Percentiles rank a stretch among this genome's conserved stretches.
Conservation (phyloP, 1,140 invertebrate genomes). For the Aphelinus certus region DNA sequence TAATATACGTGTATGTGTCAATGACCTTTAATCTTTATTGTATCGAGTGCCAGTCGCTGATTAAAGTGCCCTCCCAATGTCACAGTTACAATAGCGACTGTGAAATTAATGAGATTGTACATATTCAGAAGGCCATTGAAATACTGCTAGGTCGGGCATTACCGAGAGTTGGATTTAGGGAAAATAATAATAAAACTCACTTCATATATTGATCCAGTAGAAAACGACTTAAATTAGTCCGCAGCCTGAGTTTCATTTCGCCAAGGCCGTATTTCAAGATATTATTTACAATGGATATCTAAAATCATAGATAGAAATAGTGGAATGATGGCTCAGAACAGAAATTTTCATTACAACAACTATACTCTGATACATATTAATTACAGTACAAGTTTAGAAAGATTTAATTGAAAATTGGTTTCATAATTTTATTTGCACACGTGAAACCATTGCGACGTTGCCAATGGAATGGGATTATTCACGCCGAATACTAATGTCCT, state of each 20-base stretch:
- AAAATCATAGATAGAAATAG: conserved; percentile 54
- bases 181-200: conserved; percentile 69
- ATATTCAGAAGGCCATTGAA: conserved; percentile 10
- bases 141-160: neutral
- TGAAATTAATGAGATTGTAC: conserved; percentile 11
- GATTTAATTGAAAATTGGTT: no score
- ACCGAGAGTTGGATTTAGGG: neutral
- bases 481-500: no score
- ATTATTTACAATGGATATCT: conserved; percentile 92
- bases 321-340: conserved; percentile 38
- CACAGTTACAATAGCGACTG: neutral
- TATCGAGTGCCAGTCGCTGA: conserved; percentile 11
- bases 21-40: conserved; percentile 31
- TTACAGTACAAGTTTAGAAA: no score
- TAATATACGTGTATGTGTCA: neutral
- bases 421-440: no score
- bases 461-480: no score
- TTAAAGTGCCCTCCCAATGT: conserved; percentile 6
- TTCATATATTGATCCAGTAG: conserved; percentile 92
- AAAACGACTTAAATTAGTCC: conserved; percentile 87
- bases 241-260: conserved; percentile 89
- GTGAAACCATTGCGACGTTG: no score
- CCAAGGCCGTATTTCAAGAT: conserved; percentile 93
- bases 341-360: neutral
- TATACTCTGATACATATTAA: no score